phyloP scores from a whole-genome alignment of 2,797 vertebrate species.

The Hemitrygon akajei region DNA sequence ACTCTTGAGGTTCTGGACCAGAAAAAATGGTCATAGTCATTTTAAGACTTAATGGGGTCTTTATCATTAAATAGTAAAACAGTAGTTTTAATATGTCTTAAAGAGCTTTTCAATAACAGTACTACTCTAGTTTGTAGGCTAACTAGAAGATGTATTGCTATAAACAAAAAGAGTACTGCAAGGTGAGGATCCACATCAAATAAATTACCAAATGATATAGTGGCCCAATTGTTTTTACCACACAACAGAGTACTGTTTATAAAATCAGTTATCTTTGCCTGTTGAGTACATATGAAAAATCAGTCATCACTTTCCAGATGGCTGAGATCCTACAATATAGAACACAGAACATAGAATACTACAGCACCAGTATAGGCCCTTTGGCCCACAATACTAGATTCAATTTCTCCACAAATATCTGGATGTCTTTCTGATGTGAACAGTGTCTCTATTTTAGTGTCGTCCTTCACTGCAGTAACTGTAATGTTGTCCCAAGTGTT shows the following conservation, averaged over 20 bases:
- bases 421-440: constrained; percentile 18
- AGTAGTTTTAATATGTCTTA: neutral
- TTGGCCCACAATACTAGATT: too few species aligned
- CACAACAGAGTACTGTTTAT: constrained; percentile 20
- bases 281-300: constrained; percentile 13
- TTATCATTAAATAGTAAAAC: neutral
- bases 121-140: neutral
- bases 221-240: constrained; percentile 19
- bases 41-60: neutral
- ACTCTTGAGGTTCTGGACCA: neutral
- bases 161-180: neutral
- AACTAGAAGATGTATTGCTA: neutral
- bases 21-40: neutral
- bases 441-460: constrained; percentile 1
- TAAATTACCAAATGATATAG: constrained; percentile 21
- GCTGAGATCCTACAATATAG: constrained; percentile 30
- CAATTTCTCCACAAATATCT: constrained; percentile 31
- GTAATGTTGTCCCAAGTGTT: constrained; percentile 12
- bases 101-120: neutral
- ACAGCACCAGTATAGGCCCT: too few species aligned
- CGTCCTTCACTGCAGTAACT: neutral
- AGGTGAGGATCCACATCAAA: neutral
- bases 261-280: constrained; percentile 34
- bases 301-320: constrained; percentile 34
- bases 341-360: too few species aligned